Percentiles rank a stretch among this genome's conserved stretches.
phyloP scores from a whole-genome alignment of 2,113 vertebrate genomes.

The Podarcis raffonei region DNA sequence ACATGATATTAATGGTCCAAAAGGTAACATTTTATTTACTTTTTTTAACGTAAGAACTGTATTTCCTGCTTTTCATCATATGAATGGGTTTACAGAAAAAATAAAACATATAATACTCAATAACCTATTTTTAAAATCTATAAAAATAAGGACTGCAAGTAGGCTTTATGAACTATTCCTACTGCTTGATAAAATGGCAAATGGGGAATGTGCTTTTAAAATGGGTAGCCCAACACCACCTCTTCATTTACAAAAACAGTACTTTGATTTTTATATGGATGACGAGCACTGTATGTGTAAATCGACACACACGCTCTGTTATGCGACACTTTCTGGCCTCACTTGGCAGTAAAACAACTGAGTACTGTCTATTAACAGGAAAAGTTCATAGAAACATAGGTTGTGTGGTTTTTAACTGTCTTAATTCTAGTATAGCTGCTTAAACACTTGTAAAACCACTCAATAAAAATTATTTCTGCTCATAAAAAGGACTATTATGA shows the following conservation, averaged over 20 bases:
- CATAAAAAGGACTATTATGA: slow-evolving; percentile 23
- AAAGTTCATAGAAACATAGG: fast-evolving
- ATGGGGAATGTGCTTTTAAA: not conserved
- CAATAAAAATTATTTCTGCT: not conserved
- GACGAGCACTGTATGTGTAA: too few relatives aligned
- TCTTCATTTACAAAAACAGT: not conserved
- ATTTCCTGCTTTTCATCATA: too few relatives aligned
- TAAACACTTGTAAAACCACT: slow-evolving; percentile 34
- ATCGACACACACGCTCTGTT: not conserved
- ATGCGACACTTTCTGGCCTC: not conserved
- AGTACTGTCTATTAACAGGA: not conserved
- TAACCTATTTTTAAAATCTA: not conserved
- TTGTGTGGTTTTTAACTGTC: slow-evolving; percentile 2
- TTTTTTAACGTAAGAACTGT: too few relatives aligned
- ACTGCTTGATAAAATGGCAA: not conserved
- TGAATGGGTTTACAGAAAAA: too few relatives aligned
- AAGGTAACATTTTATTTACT: too few relatives aligned
- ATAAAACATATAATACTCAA: not conserved
- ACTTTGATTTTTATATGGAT: not conserved
- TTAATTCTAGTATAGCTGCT: not conserved
- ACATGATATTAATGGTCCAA: not conserved
- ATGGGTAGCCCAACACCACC: not conserved
- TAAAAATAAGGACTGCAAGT: not conserved
- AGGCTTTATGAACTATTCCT: not conserved
- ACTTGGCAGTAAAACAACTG: not conserved